Base-by-base conservation (phyloP, 2,888 invertebrate genomes). In the Seira sanloemensis region DNA sequence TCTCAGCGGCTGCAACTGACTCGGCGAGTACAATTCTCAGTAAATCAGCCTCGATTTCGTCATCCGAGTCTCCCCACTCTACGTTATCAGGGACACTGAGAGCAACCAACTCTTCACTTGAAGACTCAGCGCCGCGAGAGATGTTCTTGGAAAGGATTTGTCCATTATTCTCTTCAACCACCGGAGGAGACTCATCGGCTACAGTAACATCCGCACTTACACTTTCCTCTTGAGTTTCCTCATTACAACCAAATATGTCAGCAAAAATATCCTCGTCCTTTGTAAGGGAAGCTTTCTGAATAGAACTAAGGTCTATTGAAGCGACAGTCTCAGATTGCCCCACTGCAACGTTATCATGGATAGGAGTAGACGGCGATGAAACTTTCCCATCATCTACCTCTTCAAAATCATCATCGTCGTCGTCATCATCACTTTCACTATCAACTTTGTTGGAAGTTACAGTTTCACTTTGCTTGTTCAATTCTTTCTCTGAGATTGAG, bases 221-320 rank as follows among this genome's bases (percentile, higher is more conserved):
- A 12, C 37, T 37, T 37, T 37, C 12, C 37, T 37, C 7, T 74
- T 2, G 24, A 67, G 1, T 90, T 88, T 46, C 23, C 23, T 65
- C 19, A 21, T 46, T 19, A 65, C 18, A 72, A 16, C 18, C 54
- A 76, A 91, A 90, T 54, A 90, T 79, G 78, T 90, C 90, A 4
- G 90, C 89, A 84, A 90, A 90, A 24, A 90, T 87, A 80, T 90
- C 89, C 24, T 89, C 90, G 90, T 90, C 85, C 5, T 16, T 37
- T 27, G 26, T 26, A 4, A 50, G 12, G 19, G 12, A 19, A 9
- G n/a, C 16, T 0, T 78, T 78, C 27, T 18, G 4, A 0, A 84
- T 68, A 7, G 78, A 16, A 54, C 25, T 46, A 12, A 85, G 25
- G 12, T 82, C 82, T 24, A 79, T 74, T 25, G 78, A 69, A 62